Conservation (phyloP, 2,888 invertebrate species). For the Heliconius ethilla region DNA sequence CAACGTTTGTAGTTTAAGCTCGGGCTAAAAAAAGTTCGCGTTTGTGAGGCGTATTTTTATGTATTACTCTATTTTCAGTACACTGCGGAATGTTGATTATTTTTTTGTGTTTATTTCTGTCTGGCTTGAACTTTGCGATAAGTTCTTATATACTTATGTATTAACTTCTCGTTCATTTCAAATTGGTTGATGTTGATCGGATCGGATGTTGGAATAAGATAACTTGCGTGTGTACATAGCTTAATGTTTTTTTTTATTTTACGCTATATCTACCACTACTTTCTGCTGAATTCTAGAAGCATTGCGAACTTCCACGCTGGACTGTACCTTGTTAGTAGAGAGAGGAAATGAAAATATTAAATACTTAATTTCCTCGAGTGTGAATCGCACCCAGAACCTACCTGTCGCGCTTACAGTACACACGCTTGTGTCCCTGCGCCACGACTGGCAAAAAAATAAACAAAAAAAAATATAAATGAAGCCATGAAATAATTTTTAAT, state of each 20-base stretch:
- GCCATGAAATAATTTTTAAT: background rate
- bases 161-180: background rate
- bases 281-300: too few species aligned
- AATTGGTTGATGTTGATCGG: background rate
- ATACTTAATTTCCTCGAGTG: too few species aligned
- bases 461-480: background rate
- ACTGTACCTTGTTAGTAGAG: too few species aligned
- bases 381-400: too few species aligned
- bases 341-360: too few species aligned
- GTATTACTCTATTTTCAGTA: slow-evolving; percentile 6
- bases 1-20: slow-evolving; percentile 23
- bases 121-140: background rate
- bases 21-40: slow-evolving; percentile 6
- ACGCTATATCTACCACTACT: too few species aligned
- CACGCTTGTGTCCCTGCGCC: too few species aligned
- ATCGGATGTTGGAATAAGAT: background rate
- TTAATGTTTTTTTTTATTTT: background rate
- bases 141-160: background rate
- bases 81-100: background rate
- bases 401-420: too few species aligned
- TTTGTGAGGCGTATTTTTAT: background rate
- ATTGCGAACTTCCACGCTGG: too few species aligned
- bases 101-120: background rate
- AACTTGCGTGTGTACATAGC: background rate
- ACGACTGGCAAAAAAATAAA: too few species aligned